These are phyloP conservation scores for Drosophila nasuta DNA, from an alignment of 1,140 invertebrate genomes.

Conservation along the genomic window DNA sequence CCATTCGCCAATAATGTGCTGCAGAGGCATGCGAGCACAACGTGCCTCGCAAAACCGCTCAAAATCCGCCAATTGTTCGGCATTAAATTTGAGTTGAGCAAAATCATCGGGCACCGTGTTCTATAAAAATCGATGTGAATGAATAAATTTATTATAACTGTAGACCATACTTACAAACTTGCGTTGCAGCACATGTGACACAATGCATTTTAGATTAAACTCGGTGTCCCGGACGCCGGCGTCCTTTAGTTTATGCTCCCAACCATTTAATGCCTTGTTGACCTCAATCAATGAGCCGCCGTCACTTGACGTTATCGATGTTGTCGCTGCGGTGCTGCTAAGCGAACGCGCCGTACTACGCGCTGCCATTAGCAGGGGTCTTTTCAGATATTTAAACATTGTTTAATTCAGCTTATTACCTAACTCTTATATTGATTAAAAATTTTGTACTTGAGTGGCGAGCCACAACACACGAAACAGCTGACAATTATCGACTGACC, in stretches of 20 bases:
- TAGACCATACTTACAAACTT: conserved; percentile 72
- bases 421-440: conserved; percentile 64
- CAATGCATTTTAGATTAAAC: conserved; percentile 84
- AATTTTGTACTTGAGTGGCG: conserved; percentile 43
- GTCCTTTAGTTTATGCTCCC: conserved; percentile 74
- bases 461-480: conserved; percentile 23
- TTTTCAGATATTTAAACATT: conserved; percentile 57
- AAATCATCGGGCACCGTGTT: conserved; percentile 66
- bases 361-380: conserved; percentile 35
- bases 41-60: conserved; percentile 80
- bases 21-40: conserved; percentile 88
- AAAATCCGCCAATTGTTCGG: conserved; percentile 66
- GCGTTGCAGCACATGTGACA: conserved; percentile 79
- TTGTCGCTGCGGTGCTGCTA: conserved; percentile 17
- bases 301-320: neutral
- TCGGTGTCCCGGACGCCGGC: conserved; percentile 78
- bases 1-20: conserved; percentile 91
- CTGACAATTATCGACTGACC: conserved; percentile 22
- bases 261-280: conserved; percentile 64
- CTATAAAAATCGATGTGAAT: conserved; percentile 38
- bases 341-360: conserved; percentile 15
- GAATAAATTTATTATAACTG: conserved; percentile 10
- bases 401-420: conserved; percentile 65
- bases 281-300: conserved; percentile 38
- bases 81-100: conserved; percentile 58